phyloP scores from a whole-genome alignment of 1,140 invertebrate genomes.

The Drosophila murphyi region DNA sequence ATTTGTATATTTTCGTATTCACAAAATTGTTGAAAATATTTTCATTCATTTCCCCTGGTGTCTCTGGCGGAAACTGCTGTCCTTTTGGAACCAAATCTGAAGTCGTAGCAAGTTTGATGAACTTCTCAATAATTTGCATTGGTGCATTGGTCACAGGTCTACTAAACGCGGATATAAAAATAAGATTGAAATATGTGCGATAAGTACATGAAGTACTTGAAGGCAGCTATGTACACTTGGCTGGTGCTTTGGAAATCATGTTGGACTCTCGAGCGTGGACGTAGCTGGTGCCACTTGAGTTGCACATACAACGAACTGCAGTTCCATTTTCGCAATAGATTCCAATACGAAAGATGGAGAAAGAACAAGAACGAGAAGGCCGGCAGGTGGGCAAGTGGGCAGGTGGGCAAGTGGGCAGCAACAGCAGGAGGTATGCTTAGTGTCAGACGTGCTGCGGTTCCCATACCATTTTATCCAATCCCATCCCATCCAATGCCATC shows the following conservation, averaged over 20 bases:
- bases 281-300: constrained; percentile 44
- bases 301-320: constrained; percentile 46
- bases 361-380: too few relatives aligned
- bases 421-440: constrained; percentile 20
- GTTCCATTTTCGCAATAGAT: constrained; percentile 65
- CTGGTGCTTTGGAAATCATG: constrained; percentile 51
- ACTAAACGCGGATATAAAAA: constrained; percentile 21
- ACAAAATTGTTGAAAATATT: too few relatives aligned
- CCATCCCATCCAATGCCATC: too few relatives aligned
- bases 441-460: constrained; percentile 32
- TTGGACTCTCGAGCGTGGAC: constrained; percentile 69
- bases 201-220: constrained; percentile 26
- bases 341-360: constrained; percentile 14
- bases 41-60: too few relatives aligned
- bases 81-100: background rate
- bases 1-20: too few relatives aligned
- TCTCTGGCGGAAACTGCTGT: too few relatives aligned
- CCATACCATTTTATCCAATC: constrained; percentile 13
- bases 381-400: background rate
- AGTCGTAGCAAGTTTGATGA: constrained; percentile 3
- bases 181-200: constrained; percentile 24
- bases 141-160: background rate
- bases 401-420: background rate
- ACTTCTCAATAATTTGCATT: constrained; percentile 25
- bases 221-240: constrained; percentile 6